Base-by-base conservation (phyloP, 2,888 invertebrate species). In the Psylliodes chrysocephalus region DNA sequence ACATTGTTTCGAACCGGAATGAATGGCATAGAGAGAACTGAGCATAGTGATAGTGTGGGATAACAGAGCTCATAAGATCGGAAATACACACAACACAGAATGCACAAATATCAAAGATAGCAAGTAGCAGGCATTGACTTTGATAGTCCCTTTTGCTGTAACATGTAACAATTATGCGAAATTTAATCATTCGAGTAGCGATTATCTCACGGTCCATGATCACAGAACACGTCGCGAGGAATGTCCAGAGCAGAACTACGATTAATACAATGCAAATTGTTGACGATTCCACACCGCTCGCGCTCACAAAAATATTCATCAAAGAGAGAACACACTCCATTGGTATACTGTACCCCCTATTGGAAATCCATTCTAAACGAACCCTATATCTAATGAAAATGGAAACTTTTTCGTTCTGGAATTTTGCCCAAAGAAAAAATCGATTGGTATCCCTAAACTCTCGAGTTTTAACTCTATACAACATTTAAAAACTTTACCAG, bases 161-260 rank as follows among this genome's bases (percentile, higher is more conserved):
- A 77, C 77, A 79, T 79, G 81, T 80, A 78, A 82, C 82, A 82
- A 82, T 82, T 82, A 82, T 82, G 82, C 81, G 82, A 82, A 82
- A 82, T 82, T 82, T 82, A 82, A 82, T 82, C 82, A 82, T 81
- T 82, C 77, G 82, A 80, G 78, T 79, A 81, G 79, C 81, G 80
- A 81, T 81, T 81, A 80, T 74, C 81, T 82, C 75, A 80, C 82
- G 79, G 78, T 81, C 75, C 73, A 74, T 80, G 82, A 82, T 82
- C 82, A 82, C 81, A 82, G 81, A 78, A 76, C 76, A 79, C 79
- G 80, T 81, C 81, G 81, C 79, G 73, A 79, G 82, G 81, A 82
- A 81, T 82, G 82, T 82, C 82, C 80, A 79, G 77, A 77, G 75
- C 82, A 82, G 79, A 79, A 76, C 75, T 74, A 75, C 76, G 75